Evolutionary conservation across 2,797 vertebrate species (phyloP), one percentile per base, ranked within the genome.

Genomic region (Myiothlypis coronata): DNA sequence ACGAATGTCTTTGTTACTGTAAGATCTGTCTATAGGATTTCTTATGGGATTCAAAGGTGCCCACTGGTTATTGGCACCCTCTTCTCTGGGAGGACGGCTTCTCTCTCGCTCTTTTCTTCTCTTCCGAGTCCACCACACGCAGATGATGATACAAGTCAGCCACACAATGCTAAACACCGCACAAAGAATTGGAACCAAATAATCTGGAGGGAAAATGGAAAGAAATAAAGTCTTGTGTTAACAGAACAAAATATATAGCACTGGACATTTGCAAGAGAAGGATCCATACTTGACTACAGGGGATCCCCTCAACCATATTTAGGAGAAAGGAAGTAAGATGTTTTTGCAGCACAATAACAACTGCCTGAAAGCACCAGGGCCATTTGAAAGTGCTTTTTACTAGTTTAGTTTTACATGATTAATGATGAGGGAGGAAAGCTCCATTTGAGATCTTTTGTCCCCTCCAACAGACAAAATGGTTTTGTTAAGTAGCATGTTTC

Each of bases 101-200:
- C 99, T 98, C 96, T 99, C 98, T 32, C 98, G 97, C 83, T 98
- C 98, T 99, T 99, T 99, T 98, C 99, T 99, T 89, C 99, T 98
- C 93, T 99, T 99, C 61, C 98, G 98, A 10, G 98, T 99, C 99
- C 99, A 99, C 98, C 99, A 99, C 26, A 99, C 97, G 2, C 99
- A 99, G 53, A 99, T 96, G 23, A 98, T 98, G 64, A 99, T 98
- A 64, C 99, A 99, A 83, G 98, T 98, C 96, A 99, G 96, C 98
- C 99, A 99, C 32, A 99, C 98, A 90, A 99, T 80, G 32, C 98
- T 98, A 97, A 99, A 99, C 47, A 99, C 97, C 1, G 95, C 98
- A n/a, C 99, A 99, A 85, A 99, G 98, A 90, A 98, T 97, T 0
- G 98, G 98, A 55, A 99, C 98, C 96, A 99, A 97, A 96, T 98